Evolutionary conservation across 2,888 invertebrate genomes (phyloP), one percentile per base, ranked within the genome.

Genomic region (Metalampra italica): DNA sequence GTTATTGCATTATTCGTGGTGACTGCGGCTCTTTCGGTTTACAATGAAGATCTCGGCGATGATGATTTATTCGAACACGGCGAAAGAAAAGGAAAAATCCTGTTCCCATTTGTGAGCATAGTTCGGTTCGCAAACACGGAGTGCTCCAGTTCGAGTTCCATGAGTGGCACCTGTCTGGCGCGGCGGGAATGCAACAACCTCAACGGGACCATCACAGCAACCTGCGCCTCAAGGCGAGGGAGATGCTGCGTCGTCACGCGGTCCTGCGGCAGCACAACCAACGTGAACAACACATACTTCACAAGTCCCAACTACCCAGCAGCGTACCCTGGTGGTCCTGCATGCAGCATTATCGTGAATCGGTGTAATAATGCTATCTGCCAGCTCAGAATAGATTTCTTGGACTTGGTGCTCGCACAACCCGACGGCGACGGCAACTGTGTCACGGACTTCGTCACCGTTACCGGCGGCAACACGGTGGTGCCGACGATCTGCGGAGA

Each of bases 241-340:
- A 92, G 94, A 49, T 97, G 97, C 72, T 97, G 97, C 71, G 91
- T 96, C 52, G 93, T 94, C 68, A 91, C 93, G 61, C 91, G 92
- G 61, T 88, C 93, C 0, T 97, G 97, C 62, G 95, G 95, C 1
- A 79, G 90, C 0, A 91, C 92, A 0, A 93, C 94, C 0, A 91
- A 91, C 44, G 91, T 92, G 45, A 96, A 97, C 74, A 95, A 95
- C 66, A 96, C 96, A 0, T 96, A 96, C 71, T 97, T 96, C 76
- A 92, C 92, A 9, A 97, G 95, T 70, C 93, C 93, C 0, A 92
- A 92, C 1, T 96, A 94, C 79, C 96, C 96, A 0, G 90, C 91
- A 0, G 91, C 94, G 0, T 94, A 92, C 66, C 79, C 91, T 0
- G 94, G 94, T 0, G 94, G 94, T 0, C 90, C 91, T 29, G 90